These are phyloP conservation scores for Cairina moschata DNA, from an alignment of 2,113 vertebrate species.

Conservation along the genomic window DNA sequence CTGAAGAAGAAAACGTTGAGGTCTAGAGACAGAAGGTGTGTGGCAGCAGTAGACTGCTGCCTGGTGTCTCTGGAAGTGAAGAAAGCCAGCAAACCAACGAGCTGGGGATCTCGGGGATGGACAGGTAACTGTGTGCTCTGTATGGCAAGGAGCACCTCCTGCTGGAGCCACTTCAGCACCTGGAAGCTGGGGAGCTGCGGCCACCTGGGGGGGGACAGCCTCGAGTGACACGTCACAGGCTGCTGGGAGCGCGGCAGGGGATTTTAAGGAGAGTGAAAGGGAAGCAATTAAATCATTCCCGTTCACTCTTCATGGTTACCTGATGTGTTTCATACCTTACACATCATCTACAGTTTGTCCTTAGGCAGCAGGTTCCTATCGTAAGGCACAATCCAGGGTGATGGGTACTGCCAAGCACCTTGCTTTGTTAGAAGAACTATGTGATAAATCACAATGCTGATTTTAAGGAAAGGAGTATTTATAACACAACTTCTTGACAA, in stretches of 20 bases:
- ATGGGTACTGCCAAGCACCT: rapidly evolving
- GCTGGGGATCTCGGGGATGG: background rate
- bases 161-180: rapidly evolving
- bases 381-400: background rate
- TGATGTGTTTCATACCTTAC: background rate
- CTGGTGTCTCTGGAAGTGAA: background rate
- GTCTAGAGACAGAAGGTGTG: background rate
- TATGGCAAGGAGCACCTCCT: background rate
- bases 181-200: background rate
- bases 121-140: background rate
- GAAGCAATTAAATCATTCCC: background rate
- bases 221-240: rapidly evolving
- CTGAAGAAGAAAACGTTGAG: background rate
- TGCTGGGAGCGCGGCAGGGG: background rate
- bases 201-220: background rate
- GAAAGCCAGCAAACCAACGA: too few relatives aligned
- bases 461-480: background rate
- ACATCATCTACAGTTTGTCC: background rate
- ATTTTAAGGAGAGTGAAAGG: rapidly evolving
- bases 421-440: background rate
- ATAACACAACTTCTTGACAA: background rate
- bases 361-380: background rate
- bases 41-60: background rate
- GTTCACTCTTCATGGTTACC: background rate
- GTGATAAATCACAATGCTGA: background rate